Evolutionary conservation across 37 sponge, comb jelly and placozoan species (phyloP).

Genomic region (Oopsacas minuta): DNA sequence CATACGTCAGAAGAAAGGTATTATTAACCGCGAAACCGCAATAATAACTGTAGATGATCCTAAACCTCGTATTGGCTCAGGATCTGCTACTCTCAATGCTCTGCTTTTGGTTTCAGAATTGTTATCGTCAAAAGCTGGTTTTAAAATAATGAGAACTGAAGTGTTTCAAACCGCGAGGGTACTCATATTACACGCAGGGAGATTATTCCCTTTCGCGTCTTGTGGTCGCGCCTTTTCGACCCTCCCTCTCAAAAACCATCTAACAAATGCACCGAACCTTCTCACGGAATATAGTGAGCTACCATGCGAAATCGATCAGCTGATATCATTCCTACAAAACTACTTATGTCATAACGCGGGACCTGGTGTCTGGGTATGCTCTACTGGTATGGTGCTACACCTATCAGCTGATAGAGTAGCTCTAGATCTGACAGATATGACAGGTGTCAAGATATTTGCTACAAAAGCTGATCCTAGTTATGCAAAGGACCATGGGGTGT

Average conservation of each 20-base stretch:
- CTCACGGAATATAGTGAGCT: background rate
- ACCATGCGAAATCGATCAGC: slow-evolving; percentile 41
- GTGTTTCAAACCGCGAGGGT: slow-evolving; percentile 32
- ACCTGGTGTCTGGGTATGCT: slow-evolving; percentile 65
- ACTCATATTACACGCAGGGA: slow-evolving; percentile 49
- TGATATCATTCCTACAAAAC: slow-evolving; percentile 31
- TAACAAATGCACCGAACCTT: background rate
- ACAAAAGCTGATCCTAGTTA: background rate
- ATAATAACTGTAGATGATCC: slow-evolving; percentile 69
- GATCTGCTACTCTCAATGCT: slow-evolving; percentile 61
- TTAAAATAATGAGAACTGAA: slow-evolving; percentile 38
- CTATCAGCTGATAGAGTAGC: background rate
- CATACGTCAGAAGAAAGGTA: slow-evolving; percentile 40
- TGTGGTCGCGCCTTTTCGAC: slow-evolving; percentile 69
- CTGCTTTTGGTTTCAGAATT: slow-evolving; percentile 51
- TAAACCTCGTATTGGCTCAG: slow-evolving; percentile 59
- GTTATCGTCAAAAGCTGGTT: slow-evolving; percentile 32
- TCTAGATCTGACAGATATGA: background rate
- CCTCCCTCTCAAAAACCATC: background rate
- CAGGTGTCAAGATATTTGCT: background rate
- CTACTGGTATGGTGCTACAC: slow-evolving; percentile 56
- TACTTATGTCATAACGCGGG: slow-evolving; percentile 29
- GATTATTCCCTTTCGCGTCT: slow-evolving; percentile 46
- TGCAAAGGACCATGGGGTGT: background rate
- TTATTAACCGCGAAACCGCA: slow-evolving; percentile 22